Evolutionary conservation across 2,888 invertebrate species (phyloP), one percentile per base, ranked within the genome.

Genomic region (Cryptophagus acutangulus): DNA sequence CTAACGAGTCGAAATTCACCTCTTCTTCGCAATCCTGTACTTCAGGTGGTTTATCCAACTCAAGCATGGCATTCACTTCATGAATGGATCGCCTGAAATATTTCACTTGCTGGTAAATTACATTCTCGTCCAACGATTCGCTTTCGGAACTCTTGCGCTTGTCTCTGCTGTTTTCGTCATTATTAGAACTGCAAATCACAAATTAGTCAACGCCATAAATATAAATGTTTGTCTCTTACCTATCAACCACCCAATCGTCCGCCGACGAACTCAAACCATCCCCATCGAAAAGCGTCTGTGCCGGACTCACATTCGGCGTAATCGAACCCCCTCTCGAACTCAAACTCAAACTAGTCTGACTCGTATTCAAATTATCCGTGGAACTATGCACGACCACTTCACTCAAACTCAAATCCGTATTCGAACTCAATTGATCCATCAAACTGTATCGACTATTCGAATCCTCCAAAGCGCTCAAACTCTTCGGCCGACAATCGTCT

Each of bases 101-200:
- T 54, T 85, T 85, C 0, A 87, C 85, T 51, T 73, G 86, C 78
- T 84, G 84, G 57, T 87, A 87, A 1, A 86, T 79, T 17, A 59
- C 56, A 37, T 76, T 75, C 2, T 71, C 71, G 34, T 61, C 61
- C 18, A 52, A 40, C 1, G 54, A 48, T 44, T 71, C 68, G 1
- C 57, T 62, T 46, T 66, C 64, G 16, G 59, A 61, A 2, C 62
- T 62, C 49, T 68, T 68, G 31, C 67, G 43, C 46, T 67, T 67
- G 36, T 68, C 67, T 43, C 4, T 38, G 36, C 4, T 36, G 34
- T 25, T 24, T n/a, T n/a, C n/a, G n/a, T n/a, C n/a, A n/a, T n/a
- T n/a, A 17, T 18, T 41, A 35, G 34, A 30, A 35, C 33, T 41
- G 20, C 29, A 38, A 43, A n/a, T n/a, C n/a, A n/a, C n/a, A n/a